Percentiles rank a stretch among this genome's conserved stretches.
phyloP scores from a whole-genome alignment of 2,888 invertebrate species.

The Margaritifera margaritifera region DNA sequence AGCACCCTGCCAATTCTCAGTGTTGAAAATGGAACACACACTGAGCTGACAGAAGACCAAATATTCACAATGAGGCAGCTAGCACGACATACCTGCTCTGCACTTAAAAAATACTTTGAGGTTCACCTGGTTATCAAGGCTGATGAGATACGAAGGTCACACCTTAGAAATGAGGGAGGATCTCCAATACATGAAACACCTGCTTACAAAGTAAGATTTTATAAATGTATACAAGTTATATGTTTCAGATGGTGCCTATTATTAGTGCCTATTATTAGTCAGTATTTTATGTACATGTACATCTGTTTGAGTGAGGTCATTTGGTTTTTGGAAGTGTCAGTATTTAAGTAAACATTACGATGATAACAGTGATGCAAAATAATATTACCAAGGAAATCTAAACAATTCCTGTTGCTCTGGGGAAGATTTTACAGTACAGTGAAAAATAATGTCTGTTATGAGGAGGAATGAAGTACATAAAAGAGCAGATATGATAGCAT shows the following conservation, averaged over 20 bases:
- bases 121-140: slow-evolving; percentile 88
- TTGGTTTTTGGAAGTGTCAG: background rate
- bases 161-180: slow-evolving; percentile 72
- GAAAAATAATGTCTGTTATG: no score
- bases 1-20: slow-evolving; percentile 89
- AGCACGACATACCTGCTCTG: slow-evolving; percentile 91
- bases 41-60: slow-evolving; percentile 84
- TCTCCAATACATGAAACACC: slow-evolving; percentile 74
- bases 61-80: slow-evolving; percentile 92
- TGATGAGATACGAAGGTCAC: slow-evolving; percentile 77
- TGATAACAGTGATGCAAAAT: background rate
- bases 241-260: no score
- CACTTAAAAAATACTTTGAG: slow-evolving; percentile 91
- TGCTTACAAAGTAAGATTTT: slow-evolving; percentile 73
- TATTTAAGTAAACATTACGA: background rate
- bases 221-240: background rate
- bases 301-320: no score
- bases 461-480: no score
- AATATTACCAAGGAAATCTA: background rate
- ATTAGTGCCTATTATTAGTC: no score
- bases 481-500: no score
- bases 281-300: no score
- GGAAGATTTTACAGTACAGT: no score
- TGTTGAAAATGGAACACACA: slow-evolving; percentile 75
- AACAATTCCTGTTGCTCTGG: no score